A percentile compares a stretch with the other conserved stretches of the same genome.
Evolutionary conservation across 1,140 invertebrate genomes (phyloP).

Genomic region (Luehdorfia chinensis): DNA sequence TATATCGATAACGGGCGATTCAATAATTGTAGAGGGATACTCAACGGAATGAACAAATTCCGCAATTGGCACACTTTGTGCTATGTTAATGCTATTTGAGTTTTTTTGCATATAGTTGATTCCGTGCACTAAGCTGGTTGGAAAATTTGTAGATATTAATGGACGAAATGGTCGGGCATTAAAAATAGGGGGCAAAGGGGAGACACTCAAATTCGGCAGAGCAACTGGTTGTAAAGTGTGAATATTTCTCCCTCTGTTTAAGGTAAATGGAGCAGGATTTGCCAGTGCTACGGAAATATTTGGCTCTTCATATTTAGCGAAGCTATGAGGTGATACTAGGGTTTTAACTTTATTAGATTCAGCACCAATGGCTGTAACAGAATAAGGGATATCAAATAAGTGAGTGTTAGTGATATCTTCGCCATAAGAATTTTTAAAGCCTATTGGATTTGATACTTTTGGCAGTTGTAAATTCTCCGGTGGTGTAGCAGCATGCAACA

Average conservation of each 20-base stretch:
- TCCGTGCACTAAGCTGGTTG: conserved; percentile 30
- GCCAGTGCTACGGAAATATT: conserved; percentile 50
- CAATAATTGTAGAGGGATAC: conserved; percentile 80
- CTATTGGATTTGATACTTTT: conserved; percentile 45
- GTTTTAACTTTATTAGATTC: conserved; percentile 62
- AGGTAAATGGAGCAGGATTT: conserved; percentile 62
- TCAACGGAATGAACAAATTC: conserved; percentile 81
- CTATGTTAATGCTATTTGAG: conserved; percentile 71
- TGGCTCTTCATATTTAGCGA: conserved; percentile 22
- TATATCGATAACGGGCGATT: conserved; percentile 81
- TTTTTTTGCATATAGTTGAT: conserved; percentile 40
- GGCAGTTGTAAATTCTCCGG: conserved; percentile 48
- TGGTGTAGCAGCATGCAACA: conserved; percentile 32
- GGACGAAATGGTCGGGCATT: conserved; percentile 77
- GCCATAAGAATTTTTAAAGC: conserved; percentile 66
- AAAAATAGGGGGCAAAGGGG: conserved; percentile 78
- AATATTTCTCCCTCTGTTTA: conserved; percentile 64
- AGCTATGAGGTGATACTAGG: conserved; percentile 42
- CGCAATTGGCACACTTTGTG: conserved; percentile 79
- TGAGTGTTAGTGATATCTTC: conserved; percentile 54
- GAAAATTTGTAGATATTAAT: conserved; percentile 21
- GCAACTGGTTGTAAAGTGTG: conserved; percentile 75
- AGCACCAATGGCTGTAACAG: conserved; percentile 52
- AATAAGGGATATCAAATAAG: conserved; percentile 48
- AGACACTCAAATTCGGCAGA: conserved; percentile 75